Percentiles rank a stretch among this genome's conserved stretches.
These are phyloP conservation scores for Coendou prehensilis DNA, from an alignment of 2,797 vertebrate species.

Conservation along the genomic window DNA sequence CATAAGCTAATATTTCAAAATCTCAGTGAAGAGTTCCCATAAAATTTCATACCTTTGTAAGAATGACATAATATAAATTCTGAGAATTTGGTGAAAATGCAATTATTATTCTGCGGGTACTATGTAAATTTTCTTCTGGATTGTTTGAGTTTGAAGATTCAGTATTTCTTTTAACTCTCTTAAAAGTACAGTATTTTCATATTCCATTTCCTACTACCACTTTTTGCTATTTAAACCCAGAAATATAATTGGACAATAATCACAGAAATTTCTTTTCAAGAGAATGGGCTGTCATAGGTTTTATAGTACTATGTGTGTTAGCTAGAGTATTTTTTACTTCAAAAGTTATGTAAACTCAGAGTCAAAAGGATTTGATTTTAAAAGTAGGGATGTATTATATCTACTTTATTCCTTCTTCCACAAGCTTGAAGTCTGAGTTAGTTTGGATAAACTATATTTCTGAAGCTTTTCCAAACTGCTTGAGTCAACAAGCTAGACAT, in stretches of 20 bases:
- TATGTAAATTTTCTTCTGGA: not conserved
- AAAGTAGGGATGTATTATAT: not conserved
- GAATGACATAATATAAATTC: not conserved
- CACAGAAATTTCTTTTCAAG: slow-evolving; percentile 35
- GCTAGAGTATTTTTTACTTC: not conserved
- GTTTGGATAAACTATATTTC: slow-evolving; percentile 60
- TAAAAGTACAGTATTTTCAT: not conserved
- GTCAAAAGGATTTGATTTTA: slow-evolving; percentile 41
- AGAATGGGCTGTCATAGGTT: not conserved
- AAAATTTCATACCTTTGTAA: not conserved
- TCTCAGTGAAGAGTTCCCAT: not conserved
- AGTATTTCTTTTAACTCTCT: not conserved
- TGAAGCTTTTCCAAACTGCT: slow-evolving; percentile 74
- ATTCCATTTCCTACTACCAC: not conserved
- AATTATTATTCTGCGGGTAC: not conserved
- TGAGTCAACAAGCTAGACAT: slow-evolving; percentile 73
- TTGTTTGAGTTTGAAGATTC: not conserved
- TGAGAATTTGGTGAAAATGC: not conserved
- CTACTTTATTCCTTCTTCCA: not conserved
- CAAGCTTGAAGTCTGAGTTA: slow-evolving; percentile 7
- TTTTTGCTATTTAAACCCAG: not conserved
- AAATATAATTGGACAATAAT: slow-evolving; percentile 9
- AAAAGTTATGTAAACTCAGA: slow-evolving; percentile 15
- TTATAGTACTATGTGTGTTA: not conserved
- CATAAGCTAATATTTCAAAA: not conserved